Conservation (phyloP, 2,113 vertebrate genomes). For the Lipotes vexillifer region DNA sequence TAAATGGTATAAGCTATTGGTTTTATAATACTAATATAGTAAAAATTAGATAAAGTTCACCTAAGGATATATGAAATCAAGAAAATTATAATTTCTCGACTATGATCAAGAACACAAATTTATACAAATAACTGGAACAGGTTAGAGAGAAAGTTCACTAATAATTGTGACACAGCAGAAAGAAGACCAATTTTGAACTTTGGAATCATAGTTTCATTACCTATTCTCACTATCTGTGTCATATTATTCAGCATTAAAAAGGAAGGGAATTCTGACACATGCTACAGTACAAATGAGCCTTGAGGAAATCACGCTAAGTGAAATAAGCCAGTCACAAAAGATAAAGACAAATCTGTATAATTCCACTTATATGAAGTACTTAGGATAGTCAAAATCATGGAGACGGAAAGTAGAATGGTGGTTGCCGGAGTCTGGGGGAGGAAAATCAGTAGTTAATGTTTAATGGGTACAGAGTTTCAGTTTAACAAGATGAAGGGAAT, state of each 20-base stretch:
- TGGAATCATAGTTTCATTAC: neutral
- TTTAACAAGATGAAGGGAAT: neutral
- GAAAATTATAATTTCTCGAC: slow-evolving; percentile 55
- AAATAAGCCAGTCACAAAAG: neutral
- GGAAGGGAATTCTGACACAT: neutral
- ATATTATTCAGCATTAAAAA: neutral
- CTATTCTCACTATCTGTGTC: neutral
- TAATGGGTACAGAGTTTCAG: neutral
- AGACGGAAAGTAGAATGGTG: neutral
- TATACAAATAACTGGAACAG: neutral
- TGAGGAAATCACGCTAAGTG: neutral
- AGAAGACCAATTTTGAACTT: neutral
- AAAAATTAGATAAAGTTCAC: slow-evolving; percentile 58
- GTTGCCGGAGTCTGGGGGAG: neutral
- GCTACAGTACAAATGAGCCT: neutral
- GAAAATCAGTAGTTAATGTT: neutral
- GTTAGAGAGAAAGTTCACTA: neutral
- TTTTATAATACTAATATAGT: slow-evolving; percentile 41
- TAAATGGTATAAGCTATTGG: slow-evolving; percentile 47
- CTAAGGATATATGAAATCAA: slow-evolving; percentile 26
- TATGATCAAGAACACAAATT: neutral
- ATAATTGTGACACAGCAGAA: neutral
- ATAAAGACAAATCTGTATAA: neutral
- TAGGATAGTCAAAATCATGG: neutral
- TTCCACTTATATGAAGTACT: neutral